Base-by-base conservation (phyloP, 2,888 invertebrate species). In the Trichogramma dendrolimi region DNA sequence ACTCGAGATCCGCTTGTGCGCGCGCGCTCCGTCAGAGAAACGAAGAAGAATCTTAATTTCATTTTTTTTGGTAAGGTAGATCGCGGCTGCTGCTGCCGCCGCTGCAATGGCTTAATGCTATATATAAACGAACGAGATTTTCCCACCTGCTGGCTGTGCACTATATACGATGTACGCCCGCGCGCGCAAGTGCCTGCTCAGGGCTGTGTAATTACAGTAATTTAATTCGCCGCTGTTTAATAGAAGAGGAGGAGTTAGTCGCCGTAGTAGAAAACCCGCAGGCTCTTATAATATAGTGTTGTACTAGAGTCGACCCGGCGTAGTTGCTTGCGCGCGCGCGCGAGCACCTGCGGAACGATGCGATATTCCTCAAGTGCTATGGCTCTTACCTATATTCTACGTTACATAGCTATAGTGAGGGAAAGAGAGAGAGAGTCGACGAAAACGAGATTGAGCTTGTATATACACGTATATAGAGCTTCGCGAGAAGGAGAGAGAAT, bases 41-140 rank as follows among this genome's bases (percentile, higher is more conserved):
- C 6, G 53, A 55, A 43, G 43, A 70, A 67, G 70, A 73, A 73
- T 73, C 71, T 73, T 73, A 72, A 73, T 73, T 70, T 72, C 68
- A 69, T 71, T 60, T 64, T 64, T 58, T 56, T 58, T 47, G 49
- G 62, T 58, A 60, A 47, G 49, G 27, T 60, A 60, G 61, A 53
- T 58, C 53, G 58, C 52, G 63, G 55, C 60, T 67, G 69, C 61
- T 6, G n/a, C 49, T 58, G 68, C 67, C 67, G 67, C 62, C 47
- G 50, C 53, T 40, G 38, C 14, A 43, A 50, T 55, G 49, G 47
- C 59, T 60, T 27, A 27, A 27, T 27, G 27, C 27, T 27, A 27
- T 27, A 27, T 27, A 27, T 27, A 27, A 27, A 27, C 27, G 27
- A 68, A 68, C 65, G 70, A 70, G 69, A 72, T 71, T 73, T 73